phyloP scores from a whole-genome alignment of 2,888 invertebrate species.

The Clivina fossor region DNA sequence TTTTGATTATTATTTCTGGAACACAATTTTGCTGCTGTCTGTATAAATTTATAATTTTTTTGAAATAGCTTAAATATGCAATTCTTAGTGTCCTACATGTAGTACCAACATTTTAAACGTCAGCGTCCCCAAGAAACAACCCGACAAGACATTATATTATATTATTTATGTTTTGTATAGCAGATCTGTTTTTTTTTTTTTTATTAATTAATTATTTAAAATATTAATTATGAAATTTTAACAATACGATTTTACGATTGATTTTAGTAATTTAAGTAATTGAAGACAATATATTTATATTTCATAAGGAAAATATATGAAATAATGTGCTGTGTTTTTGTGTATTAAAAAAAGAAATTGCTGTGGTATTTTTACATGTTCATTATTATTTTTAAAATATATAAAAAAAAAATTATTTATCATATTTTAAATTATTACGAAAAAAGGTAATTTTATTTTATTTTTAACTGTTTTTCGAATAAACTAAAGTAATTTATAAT shows the following conservation, averaged over 20 bases:
- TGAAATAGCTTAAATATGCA: too few species aligned
- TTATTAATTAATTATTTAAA: background rate
- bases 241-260: background rate
- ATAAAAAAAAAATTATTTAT: background rate
- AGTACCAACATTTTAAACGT: background rate
- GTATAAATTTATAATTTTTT: too few species aligned
- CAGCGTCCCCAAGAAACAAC: too few species aligned
- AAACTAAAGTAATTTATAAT: too few species aligned
- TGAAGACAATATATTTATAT: background rate
- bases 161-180: background rate
- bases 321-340: background rate
- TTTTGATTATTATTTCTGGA: background rate
- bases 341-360: background rate
- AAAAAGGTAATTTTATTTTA: background rate
- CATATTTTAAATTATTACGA: background rate
- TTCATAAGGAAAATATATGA: too few species aligned
- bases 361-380: background rate
- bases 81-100: background rate
- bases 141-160: too few species aligned
- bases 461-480: too few species aligned
- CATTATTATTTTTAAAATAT: background rate
- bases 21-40: background rate
- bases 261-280: background rate
- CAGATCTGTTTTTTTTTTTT: background rate
- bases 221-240: background rate